Conservation (phyloP, 2,888 invertebrate genomes). For the Peribatodes rhomboidaria region DNA sequence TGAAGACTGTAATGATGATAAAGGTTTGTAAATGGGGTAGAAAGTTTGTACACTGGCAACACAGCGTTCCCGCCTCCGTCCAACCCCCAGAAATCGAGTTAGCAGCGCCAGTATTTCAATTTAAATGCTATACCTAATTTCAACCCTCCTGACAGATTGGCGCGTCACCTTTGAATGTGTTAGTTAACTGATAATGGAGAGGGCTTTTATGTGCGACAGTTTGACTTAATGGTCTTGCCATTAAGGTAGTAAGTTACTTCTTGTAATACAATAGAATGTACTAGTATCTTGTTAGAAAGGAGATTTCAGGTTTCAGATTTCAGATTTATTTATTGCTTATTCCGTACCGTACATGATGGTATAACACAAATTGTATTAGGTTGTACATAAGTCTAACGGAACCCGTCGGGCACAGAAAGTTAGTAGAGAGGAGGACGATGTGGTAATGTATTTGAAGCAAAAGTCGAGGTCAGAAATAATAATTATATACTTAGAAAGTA, state of each 20-base stretch:
- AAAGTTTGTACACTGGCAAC: background rate
- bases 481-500: no score
- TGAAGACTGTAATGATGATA: no score
- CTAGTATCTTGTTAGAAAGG: background rate
- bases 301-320: no score
- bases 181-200: constrained; percentile 34
- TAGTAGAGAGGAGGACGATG: no score
- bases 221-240: background rate
- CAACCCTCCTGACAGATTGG: constrained; percentile 55
- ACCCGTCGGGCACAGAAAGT: no score
- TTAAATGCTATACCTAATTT: constrained; percentile 79
- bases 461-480: no score
- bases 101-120: constrained; percentile 78
- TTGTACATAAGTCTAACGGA: no score
- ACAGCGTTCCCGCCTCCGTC: constrained; percentile 59
- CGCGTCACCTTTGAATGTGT: constrained; percentile 46
- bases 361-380: no score
- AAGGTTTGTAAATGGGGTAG: no score
- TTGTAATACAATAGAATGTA: background rate
- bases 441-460: no score
- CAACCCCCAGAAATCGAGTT: constrained; percentile 79
- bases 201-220: constrained; percentile 23
- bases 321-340: no score
- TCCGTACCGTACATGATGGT: no score
- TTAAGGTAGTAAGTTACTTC: constrained; percentile 10